A percentile compares a stretch with the other conserved stretches of the same genome.
phyloP scores from a whole-genome alignment of 2,888 invertebrate genomes.

The Drosophila setosimentum region DNA sequence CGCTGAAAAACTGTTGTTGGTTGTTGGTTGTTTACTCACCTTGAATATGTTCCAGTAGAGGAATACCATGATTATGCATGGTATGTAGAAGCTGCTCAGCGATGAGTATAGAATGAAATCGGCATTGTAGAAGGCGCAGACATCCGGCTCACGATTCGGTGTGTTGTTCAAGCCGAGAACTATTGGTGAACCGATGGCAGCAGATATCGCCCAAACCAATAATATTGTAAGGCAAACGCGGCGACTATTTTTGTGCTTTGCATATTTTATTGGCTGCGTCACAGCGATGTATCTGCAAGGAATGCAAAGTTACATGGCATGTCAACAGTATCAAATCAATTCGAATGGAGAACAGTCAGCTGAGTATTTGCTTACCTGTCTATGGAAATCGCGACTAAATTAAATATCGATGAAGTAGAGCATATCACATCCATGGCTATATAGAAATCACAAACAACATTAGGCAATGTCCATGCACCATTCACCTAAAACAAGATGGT shows the following conservation, averaged over 20 bases:
- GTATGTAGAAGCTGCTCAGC: slow-evolving; percentile 99
- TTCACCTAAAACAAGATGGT: slow-evolving; percentile 89
- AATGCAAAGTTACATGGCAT: slow-evolving; percentile 9
- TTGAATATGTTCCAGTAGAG: slow-evolving; percentile 99
- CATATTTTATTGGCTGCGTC: slow-evolving; percentile 99
- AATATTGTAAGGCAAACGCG: slow-evolving; percentile 97
- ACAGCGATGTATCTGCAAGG: slow-evolving; percentile 98
- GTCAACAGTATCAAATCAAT: neutral
- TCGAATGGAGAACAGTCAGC: neutral
- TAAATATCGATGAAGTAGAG: slow-evolving; percentile 98
- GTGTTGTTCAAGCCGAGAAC: slow-evolving; percentile 98
- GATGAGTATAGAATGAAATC: slow-evolving; percentile 99
- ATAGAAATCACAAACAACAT: slow-evolving; percentile 97
- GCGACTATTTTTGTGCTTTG: slow-evolving; percentile 98
- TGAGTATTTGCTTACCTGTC: slow-evolving; percentile 91
- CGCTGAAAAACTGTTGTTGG: neutral
- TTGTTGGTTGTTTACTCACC: slow-evolving; percentile 86
- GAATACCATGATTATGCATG: slow-evolving; percentile 99
- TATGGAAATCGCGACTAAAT: slow-evolving; percentile 98
- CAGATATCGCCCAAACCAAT: slow-evolving; percentile 97
- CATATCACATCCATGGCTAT: slow-evolving; percentile 99
- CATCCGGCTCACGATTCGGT: slow-evolving; percentile 92
- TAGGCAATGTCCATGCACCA: slow-evolving; percentile 95
- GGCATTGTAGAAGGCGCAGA: slow-evolving; percentile 98
- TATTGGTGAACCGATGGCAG: slow-evolving; percentile 98